These are phyloP conservation scores for Ridgeia piscesae DNA, from an alignment of 1,140 invertebrate species.

Conservation along the genomic window DNA sequence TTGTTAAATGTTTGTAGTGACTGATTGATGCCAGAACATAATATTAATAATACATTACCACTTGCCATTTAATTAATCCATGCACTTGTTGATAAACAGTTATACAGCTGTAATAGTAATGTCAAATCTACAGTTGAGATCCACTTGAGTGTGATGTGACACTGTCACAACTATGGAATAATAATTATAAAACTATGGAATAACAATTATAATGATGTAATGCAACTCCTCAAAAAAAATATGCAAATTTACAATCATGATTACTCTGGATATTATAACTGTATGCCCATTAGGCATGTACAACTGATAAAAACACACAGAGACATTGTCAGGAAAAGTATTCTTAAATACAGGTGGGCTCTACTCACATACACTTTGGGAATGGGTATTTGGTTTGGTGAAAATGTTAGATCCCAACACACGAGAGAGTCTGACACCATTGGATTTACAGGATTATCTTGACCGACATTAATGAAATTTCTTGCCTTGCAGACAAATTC, in stretches of 20 bases:
- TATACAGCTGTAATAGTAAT: too few species aligned
- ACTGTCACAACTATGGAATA: neutral
- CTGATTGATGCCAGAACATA: neutral
- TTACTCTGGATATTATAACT: neutral
- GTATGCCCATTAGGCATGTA: neutral
- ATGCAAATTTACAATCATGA: neutral
- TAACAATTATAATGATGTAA: neutral
- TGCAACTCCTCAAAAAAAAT: neutral
- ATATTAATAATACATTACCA: neutral
- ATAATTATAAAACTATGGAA: too few species aligned
- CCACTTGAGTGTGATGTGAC: neutral
- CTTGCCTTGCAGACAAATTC: neutral
- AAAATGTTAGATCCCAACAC: neutral
- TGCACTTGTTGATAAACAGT: neutral
- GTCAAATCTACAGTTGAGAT: neutral
- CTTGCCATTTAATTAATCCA: neutral
- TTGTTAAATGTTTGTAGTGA: neutral
- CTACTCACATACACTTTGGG: too few species aligned
- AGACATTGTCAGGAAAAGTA: neutral
- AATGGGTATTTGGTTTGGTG: neutral
- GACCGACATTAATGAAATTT: neutral
- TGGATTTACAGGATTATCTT: neutral
- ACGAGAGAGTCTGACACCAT: neutral
- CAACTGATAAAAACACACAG: neutral
- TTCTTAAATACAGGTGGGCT: neutral